phyloP scores from a whole-genome alignment of 2,888 invertebrate genomes.

The Stomorhina lunata region DNA sequence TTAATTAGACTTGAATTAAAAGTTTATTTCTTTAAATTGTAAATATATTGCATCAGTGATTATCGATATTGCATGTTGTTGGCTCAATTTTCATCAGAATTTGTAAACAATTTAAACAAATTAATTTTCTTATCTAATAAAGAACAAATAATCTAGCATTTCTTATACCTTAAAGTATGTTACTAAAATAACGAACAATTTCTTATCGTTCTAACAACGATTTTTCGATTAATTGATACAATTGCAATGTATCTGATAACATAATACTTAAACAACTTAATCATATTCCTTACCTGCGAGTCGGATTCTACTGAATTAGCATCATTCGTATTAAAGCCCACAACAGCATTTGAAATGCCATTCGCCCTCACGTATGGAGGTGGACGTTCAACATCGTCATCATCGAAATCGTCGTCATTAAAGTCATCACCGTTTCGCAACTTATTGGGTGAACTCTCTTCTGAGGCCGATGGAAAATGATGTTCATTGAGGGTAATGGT shows the following conservation, averaged over 20 bases:
- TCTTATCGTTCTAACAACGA: neutral
- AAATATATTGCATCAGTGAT: no score
- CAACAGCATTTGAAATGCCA: constrained; percentile 70
- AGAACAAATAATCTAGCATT: neutral
- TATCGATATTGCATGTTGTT: no score
- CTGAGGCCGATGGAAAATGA: constrained; percentile 87
- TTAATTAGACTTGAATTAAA: no score
- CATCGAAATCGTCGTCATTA: constrained; percentile 70
- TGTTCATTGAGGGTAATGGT: constrained; percentile 92
- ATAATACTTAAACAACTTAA: no score
- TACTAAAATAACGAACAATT: neutral
- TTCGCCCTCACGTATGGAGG: constrained; percentile 76
- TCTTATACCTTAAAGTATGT: neutral
- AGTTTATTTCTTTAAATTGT: no score
- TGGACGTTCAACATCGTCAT: constrained; percentile 72
- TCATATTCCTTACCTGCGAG: constrained; percentile 77
- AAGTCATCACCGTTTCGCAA: constrained; percentile 63
- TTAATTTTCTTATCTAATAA: constrained; percentile 27
- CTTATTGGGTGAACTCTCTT: constrained; percentile 77
- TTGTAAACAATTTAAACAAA: no score
- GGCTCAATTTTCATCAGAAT: no score
- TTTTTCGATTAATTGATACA: no score
- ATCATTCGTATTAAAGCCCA: constrained; percentile 75
- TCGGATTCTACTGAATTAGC: constrained; percentile 77
- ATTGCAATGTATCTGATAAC: no score